phyloP scores from a whole-genome alignment of 2,888 invertebrate genomes.

The Desoria tigrina region DNA sequence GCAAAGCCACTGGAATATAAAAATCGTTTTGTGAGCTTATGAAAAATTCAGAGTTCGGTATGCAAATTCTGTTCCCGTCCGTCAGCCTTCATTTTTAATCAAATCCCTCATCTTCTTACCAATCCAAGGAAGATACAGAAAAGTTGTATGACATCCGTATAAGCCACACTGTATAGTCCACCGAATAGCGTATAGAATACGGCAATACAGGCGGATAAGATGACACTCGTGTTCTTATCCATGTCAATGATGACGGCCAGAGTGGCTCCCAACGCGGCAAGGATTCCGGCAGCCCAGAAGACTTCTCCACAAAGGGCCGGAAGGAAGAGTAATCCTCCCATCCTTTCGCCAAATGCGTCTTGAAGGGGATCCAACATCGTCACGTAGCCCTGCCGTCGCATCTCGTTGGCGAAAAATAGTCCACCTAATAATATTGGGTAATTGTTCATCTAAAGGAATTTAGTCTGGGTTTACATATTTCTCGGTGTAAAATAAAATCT shows the following conservation, averaged over 20 bases:
- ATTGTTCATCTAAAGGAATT: too few relatives aligned
- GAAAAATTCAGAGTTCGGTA: neutral
- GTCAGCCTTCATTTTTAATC: neutral
- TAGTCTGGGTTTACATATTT: constrained; percentile 10
- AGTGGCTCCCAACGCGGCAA: constrained; percentile 61
- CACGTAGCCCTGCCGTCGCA: constrained; percentile 69
- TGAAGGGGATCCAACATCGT: constrained; percentile 74
- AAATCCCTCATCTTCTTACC: constrained; percentile 57
- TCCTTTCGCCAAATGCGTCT: constrained; percentile 67
- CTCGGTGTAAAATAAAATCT: neutral
- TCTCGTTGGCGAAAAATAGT: constrained; percentile 68
- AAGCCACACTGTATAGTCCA: constrained; percentile 70
- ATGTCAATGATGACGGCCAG: constrained; percentile 65
- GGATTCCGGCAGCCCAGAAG: constrained; percentile 45
- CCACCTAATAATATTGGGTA: constrained; percentile 67
- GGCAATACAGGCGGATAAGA: constrained; percentile 65
- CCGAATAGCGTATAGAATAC: constrained; percentile 69
- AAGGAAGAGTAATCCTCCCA: constrained; percentile 67
- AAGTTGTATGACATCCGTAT: constrained; percentile 71
- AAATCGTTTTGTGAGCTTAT: neutral
- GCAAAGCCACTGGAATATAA: constrained; percentile 62
- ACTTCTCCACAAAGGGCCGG: constrained; percentile 70
- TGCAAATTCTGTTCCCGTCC: neutral
- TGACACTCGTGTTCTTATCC: constrained; percentile 61
- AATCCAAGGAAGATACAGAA: constrained; percentile 68